Percentiles rank a stretch among this genome's conserved stretches.
Conservation (phyloP, 2,888 invertebrate genomes). For the Rhorus exstirpatorius region DNA sequence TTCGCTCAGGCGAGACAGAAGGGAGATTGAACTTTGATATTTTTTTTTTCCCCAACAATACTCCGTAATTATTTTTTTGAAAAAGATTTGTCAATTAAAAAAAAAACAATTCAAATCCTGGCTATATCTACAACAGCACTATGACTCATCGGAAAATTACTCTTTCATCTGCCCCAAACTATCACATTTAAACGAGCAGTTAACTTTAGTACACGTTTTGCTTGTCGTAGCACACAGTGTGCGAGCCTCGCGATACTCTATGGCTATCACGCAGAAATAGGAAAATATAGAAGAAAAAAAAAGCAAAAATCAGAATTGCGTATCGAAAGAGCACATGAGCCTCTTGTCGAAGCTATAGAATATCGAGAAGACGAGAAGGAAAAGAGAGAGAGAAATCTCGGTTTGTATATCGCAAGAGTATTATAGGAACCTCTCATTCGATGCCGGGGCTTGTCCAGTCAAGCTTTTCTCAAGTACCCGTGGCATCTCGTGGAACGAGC, state of each 20-base stretch:
- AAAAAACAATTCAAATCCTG: no score
- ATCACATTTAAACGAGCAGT: no score
- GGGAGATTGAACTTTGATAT: no score
- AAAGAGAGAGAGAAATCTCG: neutral
- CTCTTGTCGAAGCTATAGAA: conserved; percentile 14
- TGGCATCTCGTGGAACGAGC: conserved; percentile 57
- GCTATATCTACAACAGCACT: no score
- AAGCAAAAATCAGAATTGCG: neutral
- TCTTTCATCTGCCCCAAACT: no score
- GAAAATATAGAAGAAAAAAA: conserved; percentile 2
- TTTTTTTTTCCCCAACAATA: no score
- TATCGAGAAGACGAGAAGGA: conserved; percentile 30
- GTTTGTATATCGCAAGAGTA: conserved; percentile 34
- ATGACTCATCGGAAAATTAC: no score
- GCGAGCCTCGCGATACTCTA: conserved; percentile 7
- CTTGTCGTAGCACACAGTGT: no score
- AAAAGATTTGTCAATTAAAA: no score
- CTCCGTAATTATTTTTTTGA: no score
- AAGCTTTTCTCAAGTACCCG: conserved; percentile 67
- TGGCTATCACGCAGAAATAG: neutral
- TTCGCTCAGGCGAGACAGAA: no score
- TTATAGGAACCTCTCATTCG: conserved; percentile 60
- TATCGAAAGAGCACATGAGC: conserved; percentile 15
- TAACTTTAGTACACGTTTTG: no score
- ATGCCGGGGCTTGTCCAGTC: conserved; percentile 58